A percentile compares a stretch with the other conserved stretches of the same genome.
These are phyloP conservation scores for Drosophila hydei DNA, from an alignment of 1,140 invertebrate species.

Conservation along the genomic window DNA sequence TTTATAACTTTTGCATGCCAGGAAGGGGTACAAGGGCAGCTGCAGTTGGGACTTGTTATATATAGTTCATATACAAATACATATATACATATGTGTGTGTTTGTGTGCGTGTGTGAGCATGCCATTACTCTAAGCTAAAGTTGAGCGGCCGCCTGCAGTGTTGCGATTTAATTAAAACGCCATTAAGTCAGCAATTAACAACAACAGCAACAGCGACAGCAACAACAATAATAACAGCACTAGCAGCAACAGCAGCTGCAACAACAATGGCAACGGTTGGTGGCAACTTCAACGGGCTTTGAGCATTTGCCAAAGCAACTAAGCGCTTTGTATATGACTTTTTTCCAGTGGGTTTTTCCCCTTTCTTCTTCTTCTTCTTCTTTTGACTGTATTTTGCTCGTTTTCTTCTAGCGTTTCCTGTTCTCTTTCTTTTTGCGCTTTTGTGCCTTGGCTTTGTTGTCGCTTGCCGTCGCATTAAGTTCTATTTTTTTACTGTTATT, in stretches of 20 bases:
- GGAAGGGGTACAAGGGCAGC: neutral
- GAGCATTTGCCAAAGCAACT: constrained; percentile 31
- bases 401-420: constrained; percentile 17
- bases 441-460: constrained; percentile 31
- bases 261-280: constrained; percentile 32
- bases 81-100: neutral
- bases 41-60: neutral
- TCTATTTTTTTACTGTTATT: constrained; percentile 40
- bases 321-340: constrained; percentile 32
- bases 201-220: constrained; percentile 47
- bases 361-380: neutral
- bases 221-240: constrained; percentile 15
- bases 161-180: constrained; percentile 80
- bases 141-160: constrained; percentile 62
- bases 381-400: neutral
- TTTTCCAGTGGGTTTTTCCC: constrained; percentile 10
- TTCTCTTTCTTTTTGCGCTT: neutral
- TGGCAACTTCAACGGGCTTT: constrained; percentile 46
- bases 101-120: neutral
- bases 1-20: constrained; percentile 50
- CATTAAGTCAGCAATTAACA: constrained; percentile 80
- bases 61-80: neutral
- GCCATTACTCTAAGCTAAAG: constrained; percentile 18
- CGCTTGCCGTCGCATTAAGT: constrained; percentile 39
- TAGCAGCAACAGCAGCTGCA: constrained; percentile 16